A percentile compares a stretch with the other conserved stretches of the same genome.
phyloP scores from a whole-genome alignment of 64 coral and sea anemone species.

The Exaiptasia diaphana region DNA sequence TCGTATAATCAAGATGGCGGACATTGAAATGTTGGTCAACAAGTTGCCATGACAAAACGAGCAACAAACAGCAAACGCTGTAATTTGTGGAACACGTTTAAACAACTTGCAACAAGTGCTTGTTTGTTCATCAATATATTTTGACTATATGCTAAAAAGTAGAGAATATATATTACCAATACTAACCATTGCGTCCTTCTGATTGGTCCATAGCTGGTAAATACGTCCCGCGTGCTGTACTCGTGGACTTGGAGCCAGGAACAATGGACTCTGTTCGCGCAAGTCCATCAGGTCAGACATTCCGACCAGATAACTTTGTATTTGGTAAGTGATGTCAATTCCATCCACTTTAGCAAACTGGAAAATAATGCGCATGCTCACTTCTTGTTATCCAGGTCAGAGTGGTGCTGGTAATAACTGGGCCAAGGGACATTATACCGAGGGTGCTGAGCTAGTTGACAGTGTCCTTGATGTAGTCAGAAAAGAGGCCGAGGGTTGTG shows the following conservation, averaged over 20 bases:
- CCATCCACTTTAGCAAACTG: neutral
- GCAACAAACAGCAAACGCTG: no score
- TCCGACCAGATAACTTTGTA: constrained; percentile 54
- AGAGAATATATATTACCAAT: no score
- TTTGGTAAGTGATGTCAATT: constrained; percentile 18
- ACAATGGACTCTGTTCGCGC: constrained; percentile 66
- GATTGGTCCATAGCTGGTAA: constrained; percentile 39
- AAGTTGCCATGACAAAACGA: no score
- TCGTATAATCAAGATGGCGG: no score
- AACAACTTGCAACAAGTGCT: no score
- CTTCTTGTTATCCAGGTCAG: constrained; percentile 20
- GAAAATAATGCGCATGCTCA: neutral
- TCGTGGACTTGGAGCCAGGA: constrained; percentile 50
- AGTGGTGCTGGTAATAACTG: constrained; percentile 57
- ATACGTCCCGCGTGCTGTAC: constrained; percentile 48
- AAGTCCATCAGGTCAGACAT: constrained; percentile 35
- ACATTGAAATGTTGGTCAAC: no score
- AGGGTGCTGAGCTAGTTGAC: constrained; percentile 41
- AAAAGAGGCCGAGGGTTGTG: constrained; percentile 45
- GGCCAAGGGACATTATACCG: constrained; percentile 57
- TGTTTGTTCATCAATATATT: no score
- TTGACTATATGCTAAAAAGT: no score
- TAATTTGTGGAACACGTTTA: no score
- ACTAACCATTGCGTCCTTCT: no score
- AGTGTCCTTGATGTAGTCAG: constrained; percentile 49